Base-by-base conservation (phyloP, 2,113 vertebrate species). In the Epinephelus moara region DNA sequence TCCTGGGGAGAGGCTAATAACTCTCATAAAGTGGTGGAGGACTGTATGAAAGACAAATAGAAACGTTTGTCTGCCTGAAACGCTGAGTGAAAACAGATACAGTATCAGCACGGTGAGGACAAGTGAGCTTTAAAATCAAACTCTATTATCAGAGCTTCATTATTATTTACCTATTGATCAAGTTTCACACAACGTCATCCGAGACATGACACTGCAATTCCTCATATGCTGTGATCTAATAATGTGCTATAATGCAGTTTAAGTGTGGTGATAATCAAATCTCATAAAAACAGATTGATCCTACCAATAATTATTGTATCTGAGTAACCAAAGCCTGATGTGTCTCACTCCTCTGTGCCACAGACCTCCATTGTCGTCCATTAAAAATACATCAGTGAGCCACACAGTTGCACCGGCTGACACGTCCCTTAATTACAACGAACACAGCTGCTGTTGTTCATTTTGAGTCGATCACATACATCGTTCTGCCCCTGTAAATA, bases 1-100 rank as follows among this genome's bases (percentile, higher is more conserved):
- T 75, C 13, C 42, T 47, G 50, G 40, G 18, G 53, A 75, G 56
- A 79, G 57, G 63, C 88, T 66, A 79, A 61, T 80, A 70, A 80
- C 57, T 78, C 40, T 53, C 50, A 63, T 27, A 53, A 83, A 83
- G 66, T 68, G 76, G 59, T 13, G 15, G 45, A 71, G 37, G 47
- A 75, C 52, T 21, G 42, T 12, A 56, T 40, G 17, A 67, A 70
- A 70, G 18, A 80, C 52, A 56, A 45, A 71, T 21, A 59, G 33
- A 72, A 52, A 49, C 11, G 42, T 45, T 45, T 10, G 33, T 19
- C 21, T 49, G 21, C 17, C 13, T 55, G 23, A n/a, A 82, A 63
- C 23, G 25, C 4, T 37, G 10, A 76, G 56, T 15, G 55, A 37
- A 67, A 78, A 63, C 15, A 70, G 70, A 57, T 45, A 67, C 30